Evolutionary conservation across 2,797 vertebrate species (phyloP).

Genomic region (Phrynocephalus forsythii): DNA sequence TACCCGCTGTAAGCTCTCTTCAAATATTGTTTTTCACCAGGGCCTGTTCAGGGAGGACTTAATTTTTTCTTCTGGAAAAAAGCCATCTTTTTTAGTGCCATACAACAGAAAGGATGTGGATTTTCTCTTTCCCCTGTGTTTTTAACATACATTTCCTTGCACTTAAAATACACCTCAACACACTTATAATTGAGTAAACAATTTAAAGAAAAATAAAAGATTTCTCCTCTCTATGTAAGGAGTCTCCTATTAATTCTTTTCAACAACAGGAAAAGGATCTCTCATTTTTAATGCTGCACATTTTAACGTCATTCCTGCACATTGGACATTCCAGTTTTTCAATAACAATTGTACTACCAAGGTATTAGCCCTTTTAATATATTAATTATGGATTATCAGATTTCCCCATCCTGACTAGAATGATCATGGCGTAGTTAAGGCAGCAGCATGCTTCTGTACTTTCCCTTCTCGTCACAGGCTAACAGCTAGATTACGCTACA

Average conservation of each 20-base stretch:
- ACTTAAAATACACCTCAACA: neutral
- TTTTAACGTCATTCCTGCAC: slow-evolving; percentile 13
- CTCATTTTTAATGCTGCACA: neutral
- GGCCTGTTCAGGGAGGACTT: no score
- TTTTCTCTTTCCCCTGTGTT: neutral
- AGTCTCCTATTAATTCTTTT: neutral
- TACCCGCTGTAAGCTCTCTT: no score
- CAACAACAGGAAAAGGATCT: neutral
- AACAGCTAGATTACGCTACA: slow-evolving; percentile 52
- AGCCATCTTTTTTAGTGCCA: neutral
- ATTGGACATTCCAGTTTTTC: slow-evolving; percentile 40
- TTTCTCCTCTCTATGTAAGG: neutral
- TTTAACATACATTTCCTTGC: neutral
- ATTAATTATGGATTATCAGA: slow-evolving; percentile 15
- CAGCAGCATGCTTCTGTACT: slow-evolving; percentile 26
- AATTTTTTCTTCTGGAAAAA: neutral
- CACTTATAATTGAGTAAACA: neutral
- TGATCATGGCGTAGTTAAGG: neutral
- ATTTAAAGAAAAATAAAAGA: no score
- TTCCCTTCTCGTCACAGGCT: slow-evolving; percentile 57
- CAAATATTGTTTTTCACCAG: neutral
- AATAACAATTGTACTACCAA: slow-evolving; percentile 19
- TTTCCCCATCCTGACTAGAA: slow-evolving; percentile 7
- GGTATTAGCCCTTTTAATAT: slow-evolving; percentile 4
- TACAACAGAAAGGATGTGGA: neutral